Evolutionary conservation across 2,888 invertebrate genomes (phyloP), one percentile per base, ranked within the genome.

Genomic region (Latrodectus elegans): DNA sequence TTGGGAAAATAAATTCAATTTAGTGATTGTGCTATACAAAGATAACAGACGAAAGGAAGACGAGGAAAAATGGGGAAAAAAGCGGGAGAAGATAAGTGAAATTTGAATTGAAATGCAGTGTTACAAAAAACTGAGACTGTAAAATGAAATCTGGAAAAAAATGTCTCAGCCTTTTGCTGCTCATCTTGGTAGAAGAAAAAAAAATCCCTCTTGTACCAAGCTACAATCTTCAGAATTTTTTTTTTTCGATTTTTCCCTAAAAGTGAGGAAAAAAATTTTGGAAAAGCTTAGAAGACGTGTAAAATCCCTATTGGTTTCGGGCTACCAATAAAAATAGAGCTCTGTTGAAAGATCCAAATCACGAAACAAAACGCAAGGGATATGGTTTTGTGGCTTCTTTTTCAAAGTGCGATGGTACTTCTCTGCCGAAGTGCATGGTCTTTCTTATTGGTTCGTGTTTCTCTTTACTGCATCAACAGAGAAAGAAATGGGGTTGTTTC

Each of bases 261-360:
- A 12, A 15, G 60, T 15, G n/a, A 11, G 60, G 6, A 60, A 60
- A 60, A n/a, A 60, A 60, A 60, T 60, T n/a, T 60, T 11, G 60
- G 14, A 17, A 65, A 73, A 81, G 73, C 17, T 38, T 67, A 55
- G 15, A 60, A 49, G 75, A 73, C 81, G 74, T 74, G 73, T 68
- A 55, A 75, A 60, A 17, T 75, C 75, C 82, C 82, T 75, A 17
- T 51, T 49, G 70, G 82, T 55, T 68, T 53, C 4, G n/a, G 68
- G 70, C 67, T 74, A 75, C 82, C 82, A 82, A 82, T 81, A 81
- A 82, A 82, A 82, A 70, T 67, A 26, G 26, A 70, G 53, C 53
- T 55, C 55, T 65, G n/a, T 75, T 74, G 74, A 82, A 82, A 74
- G 70, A 51, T 70, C 60, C 55, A 70, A 75, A 82, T 82, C 82